Evolutionary conservation across 2,113 vertebrate species (phyloP), one percentile per base, ranked within the genome.

Genomic region (Labeo catla): DNA sequence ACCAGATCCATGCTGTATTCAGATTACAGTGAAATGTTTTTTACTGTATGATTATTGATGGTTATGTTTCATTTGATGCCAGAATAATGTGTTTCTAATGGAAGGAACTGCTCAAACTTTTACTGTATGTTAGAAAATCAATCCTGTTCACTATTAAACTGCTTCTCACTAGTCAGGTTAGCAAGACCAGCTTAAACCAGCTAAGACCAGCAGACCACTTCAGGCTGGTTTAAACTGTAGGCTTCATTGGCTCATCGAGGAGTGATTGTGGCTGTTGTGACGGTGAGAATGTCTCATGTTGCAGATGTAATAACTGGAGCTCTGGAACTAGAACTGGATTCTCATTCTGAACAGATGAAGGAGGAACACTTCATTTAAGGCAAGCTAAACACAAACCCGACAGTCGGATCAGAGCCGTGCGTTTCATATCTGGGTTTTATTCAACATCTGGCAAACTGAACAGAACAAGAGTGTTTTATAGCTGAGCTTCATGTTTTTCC

Each of bases 401-500:
- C n/a, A 2, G n/a, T 28, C n/a, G 1, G 61, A 19, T 54, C 52
- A 54, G 15, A 54, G 5, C 4, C 90, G 89, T 93, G 88, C 12
- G 89, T 92, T 93, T 94, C 86, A 87, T 91, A 90, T 86, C 39
- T 5, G 39, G 89, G 88, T 92, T 95, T 93, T 93, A 92, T 93
- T 93, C 91, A 85, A 81, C 91, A 91, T 90, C 66, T 19, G 66
- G 19, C 15, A 16, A 34, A 15, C 90, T 91, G 91, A 93, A 90
- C 65, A 88, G 81, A 89, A 87, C 81, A 89, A 68, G 47, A 57
- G 68, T 70, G 54, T 88, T 94, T 93, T 93, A 88, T 93, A 93
- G 93, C 89, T 94, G 88, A 93, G 89, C 86, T 94, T 88, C 83
- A 90, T 94, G 93, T 94, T 90, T 93, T 92, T 91, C 89, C 87